Evolutionary conservation across 2,797 vertebrate genomes (phyloP).

Genomic region (Lacerta agilis): DNA sequence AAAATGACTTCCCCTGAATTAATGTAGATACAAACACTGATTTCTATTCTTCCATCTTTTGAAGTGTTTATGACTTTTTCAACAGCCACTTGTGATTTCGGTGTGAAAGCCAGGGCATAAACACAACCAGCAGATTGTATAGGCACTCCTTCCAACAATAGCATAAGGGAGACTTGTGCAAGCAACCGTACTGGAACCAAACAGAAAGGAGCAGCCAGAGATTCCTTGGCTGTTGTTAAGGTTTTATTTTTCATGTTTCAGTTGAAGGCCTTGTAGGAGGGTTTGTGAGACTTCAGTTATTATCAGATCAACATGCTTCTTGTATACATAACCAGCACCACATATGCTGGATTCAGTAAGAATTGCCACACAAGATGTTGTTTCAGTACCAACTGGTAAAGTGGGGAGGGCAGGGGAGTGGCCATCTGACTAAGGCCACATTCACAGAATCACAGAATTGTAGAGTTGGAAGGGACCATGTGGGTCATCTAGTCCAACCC

Average conservation of each 20-base stretch:
- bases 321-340: not conserved
- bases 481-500: too few species aligned
- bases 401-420: not conserved
- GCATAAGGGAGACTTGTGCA: not conserved
- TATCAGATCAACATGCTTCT: not conserved
- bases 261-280: not conserved
- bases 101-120: not conserved
- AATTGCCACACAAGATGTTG: not conserved
- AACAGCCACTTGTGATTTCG: slow-evolving; percentile 11
- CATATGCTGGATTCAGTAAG: not conserved
- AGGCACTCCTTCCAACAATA: not conserved
- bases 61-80: slow-evolving; percentile 23
- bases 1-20: slow-evolving; percentile 11
- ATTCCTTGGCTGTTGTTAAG: not conserved
- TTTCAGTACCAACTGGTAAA: not conserved
- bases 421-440: not conserved
- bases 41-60: not conserved
- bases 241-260: not conserved
- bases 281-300: not conserved
- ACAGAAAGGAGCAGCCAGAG: not conserved
- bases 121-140: not conserved
- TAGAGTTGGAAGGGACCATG: too few species aligned
- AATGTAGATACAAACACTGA: not conserved
- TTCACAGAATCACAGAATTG: too few species aligned
- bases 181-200: not conserved